phyloP scores from a whole-genome alignment of 2,797 vertebrate genomes.

The Vipera ursinii region DNA sequence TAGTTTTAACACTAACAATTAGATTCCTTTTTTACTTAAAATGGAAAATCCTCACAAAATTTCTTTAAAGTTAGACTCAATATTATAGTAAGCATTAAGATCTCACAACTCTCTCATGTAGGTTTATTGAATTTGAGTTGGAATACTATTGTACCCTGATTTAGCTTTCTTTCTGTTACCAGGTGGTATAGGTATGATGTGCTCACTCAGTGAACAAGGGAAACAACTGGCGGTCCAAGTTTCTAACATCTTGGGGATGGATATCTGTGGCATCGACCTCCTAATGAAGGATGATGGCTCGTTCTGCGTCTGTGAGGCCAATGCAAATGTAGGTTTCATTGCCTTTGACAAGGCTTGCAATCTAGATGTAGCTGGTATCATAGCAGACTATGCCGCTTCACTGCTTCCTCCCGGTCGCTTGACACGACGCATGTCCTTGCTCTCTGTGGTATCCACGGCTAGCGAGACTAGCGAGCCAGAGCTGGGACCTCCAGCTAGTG shows the following conservation, averaged over 20 bases:
- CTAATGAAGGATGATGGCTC: slow-evolving; percentile 80
- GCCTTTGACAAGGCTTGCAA: slow-evolving; percentile 83
- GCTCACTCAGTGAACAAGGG: slow-evolving; percentile 78
- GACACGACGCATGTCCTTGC: slow-evolving; percentile 80
- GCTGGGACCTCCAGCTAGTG: slow-evolving; percentile 76
- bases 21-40: background rate
- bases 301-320: slow-evolving; percentile 81
- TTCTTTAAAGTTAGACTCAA: background rate
- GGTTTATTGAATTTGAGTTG: slow-evolving; percentile 3
- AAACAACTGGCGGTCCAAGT: slow-evolving; percentile 80
- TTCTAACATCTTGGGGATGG: slow-evolving; percentile 81
- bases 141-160: slow-evolving; percentile 10
- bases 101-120: background rate
- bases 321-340: slow-evolving; percentile 83
- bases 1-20: background rate
- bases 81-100: background rate
- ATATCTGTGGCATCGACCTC: slow-evolving; percentile 79
- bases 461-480: slow-evolving; percentile 83
- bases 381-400: slow-evolving; percentile 79
- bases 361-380: slow-evolving; percentile 80
- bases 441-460: slow-evolving; percentile 82
- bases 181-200: slow-evolving; percentile 81
- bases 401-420: slow-evolving; percentile 80
- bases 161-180: slow-evolving; percentile 30
- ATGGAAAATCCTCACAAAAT: background rate